A percentile compares a stretch with the other conserved stretches of the same genome.
These are phyloP conservation scores for Oreochromis niloticus DNA, from an alignment of 2,113 vertebrate genomes.

Conservation along the genomic window DNA sequence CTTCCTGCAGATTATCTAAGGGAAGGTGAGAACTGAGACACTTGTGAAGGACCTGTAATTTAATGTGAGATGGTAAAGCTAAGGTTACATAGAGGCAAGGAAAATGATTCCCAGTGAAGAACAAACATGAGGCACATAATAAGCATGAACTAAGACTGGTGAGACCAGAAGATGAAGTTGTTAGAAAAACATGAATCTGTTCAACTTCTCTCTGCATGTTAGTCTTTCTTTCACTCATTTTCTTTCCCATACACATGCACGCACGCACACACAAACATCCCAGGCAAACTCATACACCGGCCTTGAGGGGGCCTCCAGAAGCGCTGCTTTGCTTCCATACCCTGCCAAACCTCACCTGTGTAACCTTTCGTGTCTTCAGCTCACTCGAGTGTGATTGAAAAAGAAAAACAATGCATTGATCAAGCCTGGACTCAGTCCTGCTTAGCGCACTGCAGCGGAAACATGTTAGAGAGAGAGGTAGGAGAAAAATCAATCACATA, in stretches of 20 bases:
- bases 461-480: slow-evolving; percentile 50
- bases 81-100: slow-evolving; percentile 37
- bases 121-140: neutral
- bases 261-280: neutral
- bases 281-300: slow-evolving; percentile 28
- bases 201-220: neutral
- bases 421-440: slow-evolving; percentile 66
- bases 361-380: slow-evolving; percentile 72
- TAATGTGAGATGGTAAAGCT: slow-evolving; percentile 45
- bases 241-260: neutral
- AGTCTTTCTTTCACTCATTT: neutral
- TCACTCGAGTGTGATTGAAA: slow-evolving; percentile 72
- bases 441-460: slow-evolving; percentile 68
- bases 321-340: slow-evolving; percentile 43
- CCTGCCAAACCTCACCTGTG: slow-evolving; percentile 57
- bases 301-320: slow-evolving; percentile 55
- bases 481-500: slow-evolving; percentile 74
- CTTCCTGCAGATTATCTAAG: slow-evolving; percentile 48
- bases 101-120: slow-evolving; percentile 3
- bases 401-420: slow-evolving; percentile 77
- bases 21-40: slow-evolving; percentile 44
- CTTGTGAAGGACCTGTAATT: slow-evolving; percentile 51
- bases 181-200: neutral
- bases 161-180: neutral
- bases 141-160: neutral